A percentile compares a stretch with the other conserved stretches of the same genome.
phyloP scores from a whole-genome alignment of 2,797 vertebrate genomes.

The Eulemur albifrons region DNA sequence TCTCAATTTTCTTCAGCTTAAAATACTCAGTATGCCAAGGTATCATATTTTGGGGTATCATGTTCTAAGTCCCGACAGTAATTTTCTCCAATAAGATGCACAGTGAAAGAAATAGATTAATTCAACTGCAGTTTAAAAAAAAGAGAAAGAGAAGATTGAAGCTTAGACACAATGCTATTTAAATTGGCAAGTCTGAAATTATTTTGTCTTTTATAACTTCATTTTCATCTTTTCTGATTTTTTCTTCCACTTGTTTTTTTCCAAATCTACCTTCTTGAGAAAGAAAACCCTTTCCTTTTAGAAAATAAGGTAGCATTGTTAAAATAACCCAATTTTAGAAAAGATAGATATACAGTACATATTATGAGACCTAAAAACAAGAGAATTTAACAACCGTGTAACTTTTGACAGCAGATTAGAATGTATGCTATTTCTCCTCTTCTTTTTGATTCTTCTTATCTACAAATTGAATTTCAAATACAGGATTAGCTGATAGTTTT shows the following conservation, averaged over 20 bases:
- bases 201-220: slow-evolving; percentile 13
- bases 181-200: background rate
- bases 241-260: slow-evolving; percentile 3
- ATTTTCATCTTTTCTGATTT: slow-evolving; percentile 41
- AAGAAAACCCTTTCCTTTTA: slow-evolving; percentile 28
- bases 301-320: slow-evolving; percentile 40
- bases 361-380: background rate
- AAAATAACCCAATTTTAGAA: slow-evolving; percentile 50
- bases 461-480: slow-evolving; percentile 51
- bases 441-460: slow-evolving; percentile 52
- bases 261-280: background rate
- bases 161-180: background rate
- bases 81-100: slow-evolving; percentile 18
- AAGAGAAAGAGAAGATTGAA: background rate
- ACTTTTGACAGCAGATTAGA: slow-evolving; percentile 58
- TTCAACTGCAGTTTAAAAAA: background rate
- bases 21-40: background rate
- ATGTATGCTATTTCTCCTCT: slow-evolving; percentile 15
- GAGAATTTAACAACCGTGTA: slow-evolving; percentile 3
- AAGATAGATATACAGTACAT: background rate
- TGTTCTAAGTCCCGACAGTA: background rate
- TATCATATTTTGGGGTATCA: background rate
- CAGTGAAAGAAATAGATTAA: slow-evolving; percentile 11
- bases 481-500: background rate
- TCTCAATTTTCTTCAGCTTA: background rate